Conservation (phyloP, 2,113 vertebrate species). For the Emberiza fucata region DNA sequence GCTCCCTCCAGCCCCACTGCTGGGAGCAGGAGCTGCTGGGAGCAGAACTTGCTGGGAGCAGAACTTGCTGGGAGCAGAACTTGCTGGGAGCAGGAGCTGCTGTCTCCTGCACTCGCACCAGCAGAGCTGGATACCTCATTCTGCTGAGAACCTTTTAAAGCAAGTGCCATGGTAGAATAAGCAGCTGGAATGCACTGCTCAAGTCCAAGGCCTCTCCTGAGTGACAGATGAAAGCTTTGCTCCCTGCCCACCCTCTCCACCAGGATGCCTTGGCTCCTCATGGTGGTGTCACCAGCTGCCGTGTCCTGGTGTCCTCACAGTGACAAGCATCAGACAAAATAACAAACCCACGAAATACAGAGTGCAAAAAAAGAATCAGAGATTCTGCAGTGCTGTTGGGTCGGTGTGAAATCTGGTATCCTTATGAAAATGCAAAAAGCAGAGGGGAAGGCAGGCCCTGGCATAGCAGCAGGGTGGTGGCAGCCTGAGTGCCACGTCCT, state of each 20-base stretch:
- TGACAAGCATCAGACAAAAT: neutral
- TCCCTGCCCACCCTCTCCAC: neutral
- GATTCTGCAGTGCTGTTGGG: neutral
- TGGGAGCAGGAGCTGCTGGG: neutral
- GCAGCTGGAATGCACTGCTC: neutral
- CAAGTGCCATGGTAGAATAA: neutral
- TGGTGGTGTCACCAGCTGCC: fast-evolving
- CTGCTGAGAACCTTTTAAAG: neutral
- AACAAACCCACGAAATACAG: neutral
- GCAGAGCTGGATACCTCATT: neutral
- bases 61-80: neutral
- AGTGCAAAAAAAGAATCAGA: neutral
- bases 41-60: neutral
- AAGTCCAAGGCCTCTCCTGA: neutral
- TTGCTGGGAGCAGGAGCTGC: neutral
- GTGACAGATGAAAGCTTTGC: neutral
- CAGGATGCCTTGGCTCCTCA: neutral
- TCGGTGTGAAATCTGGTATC: neutral
- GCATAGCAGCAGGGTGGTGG: neutral
- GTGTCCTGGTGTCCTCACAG: neutral
- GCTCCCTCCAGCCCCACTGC: neutral
- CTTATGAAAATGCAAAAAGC: neutral
- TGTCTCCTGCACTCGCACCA: neutral
- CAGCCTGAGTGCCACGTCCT: fast-evolving
- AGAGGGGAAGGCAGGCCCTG: neutral